phyloP scores from a whole-genome alignment of 2,113 vertebrate genomes.

The Nothobranchius kuhntae region DNA sequence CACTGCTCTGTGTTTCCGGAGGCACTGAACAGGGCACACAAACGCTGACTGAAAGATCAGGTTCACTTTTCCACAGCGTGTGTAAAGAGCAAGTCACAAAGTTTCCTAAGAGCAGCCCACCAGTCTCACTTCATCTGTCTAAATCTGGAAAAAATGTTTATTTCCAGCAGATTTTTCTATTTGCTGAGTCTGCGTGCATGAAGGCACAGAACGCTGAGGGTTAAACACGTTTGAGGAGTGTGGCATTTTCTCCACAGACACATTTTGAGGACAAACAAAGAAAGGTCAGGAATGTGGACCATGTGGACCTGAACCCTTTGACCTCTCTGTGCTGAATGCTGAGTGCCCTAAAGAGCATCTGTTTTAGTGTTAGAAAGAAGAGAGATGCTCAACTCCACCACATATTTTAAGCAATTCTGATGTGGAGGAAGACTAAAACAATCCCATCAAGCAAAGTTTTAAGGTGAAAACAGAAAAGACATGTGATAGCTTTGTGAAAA shows the following conservation, averaged over 20 bases:
- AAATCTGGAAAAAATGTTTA: constrained; percentile 18
- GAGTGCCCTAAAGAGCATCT: constrained; percentile 25
- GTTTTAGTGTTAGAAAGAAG: constrained; percentile 31
- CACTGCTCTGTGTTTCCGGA: constrained; percentile 45
- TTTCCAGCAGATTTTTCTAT: constrained; percentile 4
- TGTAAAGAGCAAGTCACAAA: constrained; percentile 32
- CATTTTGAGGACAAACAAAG: constrained; percentile 61
- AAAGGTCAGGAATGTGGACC: constrained; percentile 65
- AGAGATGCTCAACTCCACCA: not conserved
- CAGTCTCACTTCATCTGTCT: constrained; percentile 21
- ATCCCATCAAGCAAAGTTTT: not conserved
- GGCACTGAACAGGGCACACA: constrained; percentile 23
- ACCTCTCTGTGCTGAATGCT: constrained; percentile 29
- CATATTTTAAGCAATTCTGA: too few species aligned
- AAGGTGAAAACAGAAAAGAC: too few species aligned
- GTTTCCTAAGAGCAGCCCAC: not conserved
- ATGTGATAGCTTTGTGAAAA: too few species aligned
- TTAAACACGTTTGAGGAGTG: not conserved
- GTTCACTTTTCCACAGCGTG: constrained; percentile 43
- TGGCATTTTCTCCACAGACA: constrained; percentile 15
- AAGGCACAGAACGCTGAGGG: not conserved
- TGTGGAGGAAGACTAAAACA: too few species aligned
- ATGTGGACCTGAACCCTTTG: constrained; percentile 44
- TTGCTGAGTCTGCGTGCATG: not conserved
- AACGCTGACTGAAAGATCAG: constrained; percentile 42